Evolutionary conservation across 2,888 invertebrate genomes (phyloP).

Genomic region (Trichogramma evanescens): DNA sequence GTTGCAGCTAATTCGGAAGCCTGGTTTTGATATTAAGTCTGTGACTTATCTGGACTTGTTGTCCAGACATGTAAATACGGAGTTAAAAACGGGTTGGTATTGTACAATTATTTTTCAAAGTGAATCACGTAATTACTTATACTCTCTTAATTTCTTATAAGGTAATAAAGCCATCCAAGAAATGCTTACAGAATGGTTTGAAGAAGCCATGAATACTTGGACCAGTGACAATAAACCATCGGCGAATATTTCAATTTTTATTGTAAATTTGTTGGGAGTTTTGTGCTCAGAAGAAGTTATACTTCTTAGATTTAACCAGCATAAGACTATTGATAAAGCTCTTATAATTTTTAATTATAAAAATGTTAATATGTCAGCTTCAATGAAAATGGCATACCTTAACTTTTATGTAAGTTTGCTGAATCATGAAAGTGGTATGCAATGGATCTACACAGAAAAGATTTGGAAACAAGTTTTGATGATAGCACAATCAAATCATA

Average conservation of each 20-base stretch:
- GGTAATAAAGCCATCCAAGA: conserved; percentile 25
- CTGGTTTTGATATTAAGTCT: conserved; percentile 52
- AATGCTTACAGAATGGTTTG: conserved; percentile 35
- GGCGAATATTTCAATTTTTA: conserved; percentile 54
- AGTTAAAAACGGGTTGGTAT: conserved; percentile 26
- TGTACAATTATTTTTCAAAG: neutral
- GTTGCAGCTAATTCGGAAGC: conserved; percentile 54
- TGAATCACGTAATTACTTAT: neutral
- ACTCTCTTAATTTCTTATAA: conserved; percentile 18
- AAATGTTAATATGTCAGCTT: conserved; percentile 50
- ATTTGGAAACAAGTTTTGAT: conserved; percentile 60
- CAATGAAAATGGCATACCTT: conserved; percentile 62
- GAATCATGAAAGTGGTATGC: conserved; percentile 58
- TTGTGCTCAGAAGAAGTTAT: conserved; percentile 55
- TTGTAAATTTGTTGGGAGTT: conserved; percentile 58
- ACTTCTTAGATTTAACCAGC: conserved; percentile 52
- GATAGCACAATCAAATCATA: conserved; percentile 60
- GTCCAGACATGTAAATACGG: conserved; percentile 35
- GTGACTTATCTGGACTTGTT: conserved; percentile 41
- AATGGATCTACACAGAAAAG: conserved; percentile 50
- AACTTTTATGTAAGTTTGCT: conserved; percentile 57
- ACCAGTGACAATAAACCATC: conserved; percentile 38
- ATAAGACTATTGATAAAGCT: conserved; percentile 44
- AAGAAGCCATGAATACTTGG: conserved; percentile 36
- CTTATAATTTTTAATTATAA: conserved; percentile 38